A percentile compares a stretch with the other conserved stretches of the same genome.
phyloP scores from a whole-genome alignment of 2,113 vertebrate species.

The Gallinago paraguaiae region DNA sequence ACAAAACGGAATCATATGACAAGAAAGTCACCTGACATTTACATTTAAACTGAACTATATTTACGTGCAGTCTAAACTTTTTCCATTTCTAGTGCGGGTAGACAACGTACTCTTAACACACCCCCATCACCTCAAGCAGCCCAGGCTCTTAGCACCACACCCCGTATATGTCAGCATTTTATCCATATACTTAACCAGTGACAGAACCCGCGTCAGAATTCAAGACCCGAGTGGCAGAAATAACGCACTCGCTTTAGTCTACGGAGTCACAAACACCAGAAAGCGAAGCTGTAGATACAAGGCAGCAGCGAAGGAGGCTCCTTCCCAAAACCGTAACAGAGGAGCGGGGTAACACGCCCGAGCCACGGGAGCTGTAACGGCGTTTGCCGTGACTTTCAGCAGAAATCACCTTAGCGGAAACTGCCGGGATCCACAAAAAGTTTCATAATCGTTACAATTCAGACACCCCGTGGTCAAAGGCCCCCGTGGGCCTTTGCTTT shows the following conservation, averaged over 20 bases:
- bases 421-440: rapidly evolving
- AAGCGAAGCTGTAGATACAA: background rate
- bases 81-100: background rate
- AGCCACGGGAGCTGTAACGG: rapidly evolving
- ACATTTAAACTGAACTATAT: rapidly evolving
- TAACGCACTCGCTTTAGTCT: rapidly evolving
- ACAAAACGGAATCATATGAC: rapidly evolving
- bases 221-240: rapidly evolving
- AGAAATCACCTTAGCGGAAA: background rate
- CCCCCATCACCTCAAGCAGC: background rate
- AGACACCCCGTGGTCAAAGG: too few relatives aligned
- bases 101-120: rapidly evolving
- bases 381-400: rapidly evolving
- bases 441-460: rapidly evolving
- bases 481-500: too few relatives aligned
- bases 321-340: background rate
- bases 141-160: background rate
- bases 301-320: rapidly evolving
- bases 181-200: rapidly evolving
- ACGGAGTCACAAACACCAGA: background rate
- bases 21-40: background rate
- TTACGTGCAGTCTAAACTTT: too few relatives aligned
- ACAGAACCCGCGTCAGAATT: rapidly evolving
- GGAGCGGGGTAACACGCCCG: rapidly evolving
- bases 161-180: rapidly evolving